phyloP scores from a whole-genome alignment of 2,113 vertebrate genomes.

The Telmatochromis brachygnathus region DNA sequence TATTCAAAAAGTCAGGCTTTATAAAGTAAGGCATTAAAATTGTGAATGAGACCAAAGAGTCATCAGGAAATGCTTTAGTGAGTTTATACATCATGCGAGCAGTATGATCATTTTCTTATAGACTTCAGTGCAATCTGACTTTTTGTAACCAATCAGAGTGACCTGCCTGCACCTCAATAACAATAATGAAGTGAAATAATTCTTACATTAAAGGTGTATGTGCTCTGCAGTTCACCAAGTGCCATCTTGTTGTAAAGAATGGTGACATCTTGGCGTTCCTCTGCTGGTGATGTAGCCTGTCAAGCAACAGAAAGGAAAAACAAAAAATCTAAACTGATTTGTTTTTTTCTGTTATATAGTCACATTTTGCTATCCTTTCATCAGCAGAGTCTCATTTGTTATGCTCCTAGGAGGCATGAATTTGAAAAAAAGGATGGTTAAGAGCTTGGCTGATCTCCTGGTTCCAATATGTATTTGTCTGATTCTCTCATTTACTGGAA shows the following conservation, averaged over 20 bases:
- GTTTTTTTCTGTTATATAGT: neutral
- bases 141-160: neutral
- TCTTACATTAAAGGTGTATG: constrained; percentile 81
- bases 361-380: neutral
- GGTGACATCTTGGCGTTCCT: constrained; percentile 91
- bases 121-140: neutral
- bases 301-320: neutral
- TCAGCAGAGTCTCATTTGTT: neutral
- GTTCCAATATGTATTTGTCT: neutral
- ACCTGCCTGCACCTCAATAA: neutral
- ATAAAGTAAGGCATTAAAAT: neutral
- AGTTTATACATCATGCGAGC: neutral
- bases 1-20: neutral
- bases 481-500: neutral
- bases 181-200: neutral
- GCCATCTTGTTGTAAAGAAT: constrained; percentile 91
- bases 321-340: neutral
- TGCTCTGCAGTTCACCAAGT: constrained; percentile 78
- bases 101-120: neutral
- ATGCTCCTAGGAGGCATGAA: neutral
- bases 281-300: constrained; percentile 85
- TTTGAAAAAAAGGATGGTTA: neutral
- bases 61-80: neutral
- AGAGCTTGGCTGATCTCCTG: neutral
- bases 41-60: neutral